Evolutionary conservation across 2,797 vertebrate genomes (phyloP).

Genomic region (Nyctibius grandis): DNA sequence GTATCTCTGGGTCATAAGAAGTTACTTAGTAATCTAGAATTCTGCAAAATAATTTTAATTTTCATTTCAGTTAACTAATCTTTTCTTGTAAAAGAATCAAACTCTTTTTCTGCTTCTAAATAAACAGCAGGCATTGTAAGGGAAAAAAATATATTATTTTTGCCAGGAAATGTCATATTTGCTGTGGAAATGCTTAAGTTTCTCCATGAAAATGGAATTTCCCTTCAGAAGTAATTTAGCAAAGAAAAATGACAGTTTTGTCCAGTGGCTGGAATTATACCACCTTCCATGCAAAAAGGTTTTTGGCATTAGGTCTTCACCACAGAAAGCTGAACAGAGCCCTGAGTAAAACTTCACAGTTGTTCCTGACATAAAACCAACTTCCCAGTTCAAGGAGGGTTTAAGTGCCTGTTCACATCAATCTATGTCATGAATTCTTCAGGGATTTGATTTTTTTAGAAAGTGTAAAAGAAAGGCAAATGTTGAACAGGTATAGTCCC

Average conservation of each 20-base stretch:
- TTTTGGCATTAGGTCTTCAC: conserved; percentile 2
- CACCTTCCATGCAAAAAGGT: conserved; percentile 2
- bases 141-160: background rate
- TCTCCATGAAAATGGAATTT: conserved; percentile 53
- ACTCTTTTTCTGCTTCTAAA: background rate
- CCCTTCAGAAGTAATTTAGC: conserved; percentile 17
- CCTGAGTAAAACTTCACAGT: conserved; percentile 1
- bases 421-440: background rate
- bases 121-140: background rate
- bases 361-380: conserved; percentile 7
- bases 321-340: conserved; percentile 23
- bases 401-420: background rate
- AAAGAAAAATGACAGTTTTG: background rate
- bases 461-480: background rate
- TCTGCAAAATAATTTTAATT: background rate
- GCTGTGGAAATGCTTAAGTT: conserved; percentile 45
- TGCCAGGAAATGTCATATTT: conserved; percentile 43
- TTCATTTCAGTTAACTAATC: background rate
- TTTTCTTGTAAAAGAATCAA: background rate
- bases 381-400: background rate
- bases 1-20: background rate
- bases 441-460: background rate
- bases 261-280: conserved; percentile 35
- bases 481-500: background rate
- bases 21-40: background rate